Base-by-base conservation (phyloP, 2,113 vertebrate genomes). In the Megaceryle maxima region DNA sequence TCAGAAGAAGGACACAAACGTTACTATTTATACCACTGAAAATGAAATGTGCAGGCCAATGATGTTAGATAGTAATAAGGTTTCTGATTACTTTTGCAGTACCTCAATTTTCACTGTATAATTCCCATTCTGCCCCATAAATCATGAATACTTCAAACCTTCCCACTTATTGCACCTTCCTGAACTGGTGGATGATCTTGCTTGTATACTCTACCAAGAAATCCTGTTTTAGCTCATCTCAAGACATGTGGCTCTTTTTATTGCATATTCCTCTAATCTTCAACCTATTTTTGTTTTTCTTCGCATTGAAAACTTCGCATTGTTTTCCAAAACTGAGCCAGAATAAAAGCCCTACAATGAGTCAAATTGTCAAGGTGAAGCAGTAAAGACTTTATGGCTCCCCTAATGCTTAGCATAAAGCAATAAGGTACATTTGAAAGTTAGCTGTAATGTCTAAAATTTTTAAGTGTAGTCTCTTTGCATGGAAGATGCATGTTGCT, bases 271-370 rank as follows among this genome's bases (percentile, higher is more conserved):
- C 31, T 67, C 28, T 21, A 25, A n/a, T 33, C 70, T 72, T 62
- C 46, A 87, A 43, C 13, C 13, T 56, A 55, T 10, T 48, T 46
- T 55, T 88, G 31, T 31, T 73, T 84, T 46, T 4, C 41, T 69
- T 89, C 81, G 57, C 59, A 72, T 1, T 79, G 57, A 74, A 46
- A 88, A 66, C 53, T 91, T 56, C 55, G 63, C 50, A 33, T 22
- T 57, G 63, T 64, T 91, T 88, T 59, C 72, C 19, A 81, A 95
- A 92, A 16, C 7, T 0, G 7, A 82, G 70, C 31, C 75, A 75
- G 94, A 96, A 85, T 44, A 92, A 83, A 96, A 90, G 66, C 44
- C 57, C 29, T 83, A 21, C 31, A 31, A 67, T n/a, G 62, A 90
- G 37, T 56, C 1, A 72, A 63, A 86, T 1, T 83, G 68, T 76